Conservation (phyloP, 2,888 invertebrate species). For the Rotaria sp. region DNA sequence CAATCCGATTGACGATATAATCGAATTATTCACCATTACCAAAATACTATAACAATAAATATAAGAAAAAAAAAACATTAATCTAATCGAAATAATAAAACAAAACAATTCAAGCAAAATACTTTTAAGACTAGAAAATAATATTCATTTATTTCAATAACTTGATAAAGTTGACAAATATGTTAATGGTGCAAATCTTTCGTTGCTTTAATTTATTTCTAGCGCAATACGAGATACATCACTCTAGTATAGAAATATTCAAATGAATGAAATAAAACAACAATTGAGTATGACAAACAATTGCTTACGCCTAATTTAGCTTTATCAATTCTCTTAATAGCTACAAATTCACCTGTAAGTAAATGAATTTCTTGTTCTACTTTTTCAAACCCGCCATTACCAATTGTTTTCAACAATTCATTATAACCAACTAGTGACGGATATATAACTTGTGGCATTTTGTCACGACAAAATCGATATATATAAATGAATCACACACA, state of each 20-base stretch:
- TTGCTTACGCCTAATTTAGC: conserved; percentile 33
- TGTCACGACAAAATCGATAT: too few relatives aligned
- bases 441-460: background rate
- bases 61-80: background rate
- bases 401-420: conserved; percentile 39
- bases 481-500: too few relatives aligned
- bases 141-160: conserved; percentile 68
- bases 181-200: conserved; percentile 67
- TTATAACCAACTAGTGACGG: conserved; percentile 7
- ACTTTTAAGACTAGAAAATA: conserved; percentile 72
- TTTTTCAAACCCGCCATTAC: conserved; percentile 41
- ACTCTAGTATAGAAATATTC: conserved; percentile 17
- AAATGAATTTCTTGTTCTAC: conserved; percentile 37
- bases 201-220: conserved; percentile 69
- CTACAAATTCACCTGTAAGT: conserved; percentile 37
- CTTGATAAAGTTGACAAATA: conserved; percentile 71
- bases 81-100: too few relatives aligned
- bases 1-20: conserved; percentile 72
- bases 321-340: conserved; percentile 40
- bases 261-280: background rate
- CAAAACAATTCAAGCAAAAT: background rate
- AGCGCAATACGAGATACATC: conserved; percentile 60
- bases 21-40: conserved; percentile 76
- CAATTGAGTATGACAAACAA: too few relatives aligned
- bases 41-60: conserved; percentile 61